Conservation (phyloP, 2,113 vertebrate genomes). For the Thomomys bottae region DNA sequence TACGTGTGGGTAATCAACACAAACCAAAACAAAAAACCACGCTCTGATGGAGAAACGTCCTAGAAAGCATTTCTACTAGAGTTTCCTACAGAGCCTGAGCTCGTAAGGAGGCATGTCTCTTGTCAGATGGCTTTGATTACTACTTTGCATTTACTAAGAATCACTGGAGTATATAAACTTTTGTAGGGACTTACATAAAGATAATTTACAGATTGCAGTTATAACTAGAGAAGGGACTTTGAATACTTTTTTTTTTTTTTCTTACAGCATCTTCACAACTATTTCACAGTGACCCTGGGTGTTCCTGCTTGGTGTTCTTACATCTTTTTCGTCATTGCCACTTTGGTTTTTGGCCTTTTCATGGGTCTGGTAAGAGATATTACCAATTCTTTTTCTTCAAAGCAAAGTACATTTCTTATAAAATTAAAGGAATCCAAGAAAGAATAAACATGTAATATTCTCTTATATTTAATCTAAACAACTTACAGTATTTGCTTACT, state of each 20-base stretch:
- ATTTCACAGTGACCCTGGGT: constrained; percentile 90
- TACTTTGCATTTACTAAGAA: constrained; percentile 2
- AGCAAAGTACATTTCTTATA: background rate
- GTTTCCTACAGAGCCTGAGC: background rate
- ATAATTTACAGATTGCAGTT: background rate
- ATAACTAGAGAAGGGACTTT: background rate
- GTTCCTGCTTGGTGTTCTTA: constrained; percentile 91
- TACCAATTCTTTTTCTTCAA: background rate
- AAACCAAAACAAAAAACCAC: background rate
- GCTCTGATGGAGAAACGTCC: background rate
- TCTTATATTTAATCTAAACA: constrained; percentile 2
- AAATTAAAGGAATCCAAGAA: constrained; percentile 49
- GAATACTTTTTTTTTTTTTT: constrained; percentile 33
- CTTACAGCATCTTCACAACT: constrained; percentile 91
- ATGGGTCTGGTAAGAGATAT: constrained; percentile 90
- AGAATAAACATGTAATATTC: background rate
- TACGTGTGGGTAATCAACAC: background rate
- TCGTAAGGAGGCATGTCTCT: background rate
- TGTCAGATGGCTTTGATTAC: background rate
- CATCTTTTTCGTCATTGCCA: constrained; percentile 87
- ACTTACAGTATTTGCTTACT: constrained; percentile 3
- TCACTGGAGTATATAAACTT: constrained; percentile 17
- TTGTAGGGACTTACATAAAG: background rate
- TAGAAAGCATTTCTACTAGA: constrained; percentile 3
- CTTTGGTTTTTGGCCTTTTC: constrained; percentile 89